phyloP scores from a whole-genome alignment of 2,888 invertebrate species.

The Lithosia quadra region DNA sequence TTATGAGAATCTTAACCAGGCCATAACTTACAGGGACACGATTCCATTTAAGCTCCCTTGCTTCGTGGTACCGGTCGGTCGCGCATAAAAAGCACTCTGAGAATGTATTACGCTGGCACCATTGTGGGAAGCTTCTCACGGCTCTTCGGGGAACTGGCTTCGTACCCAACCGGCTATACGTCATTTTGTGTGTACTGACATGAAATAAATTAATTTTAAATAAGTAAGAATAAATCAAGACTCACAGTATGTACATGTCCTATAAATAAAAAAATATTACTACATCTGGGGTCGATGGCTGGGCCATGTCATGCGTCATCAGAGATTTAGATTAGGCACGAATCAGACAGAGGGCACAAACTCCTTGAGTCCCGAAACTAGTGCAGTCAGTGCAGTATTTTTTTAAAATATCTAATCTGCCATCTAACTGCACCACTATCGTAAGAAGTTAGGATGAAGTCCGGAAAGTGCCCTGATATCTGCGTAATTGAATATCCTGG shows the following conservation, averaged over 20 bases:
- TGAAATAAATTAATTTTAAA: conserved; percentile 20
- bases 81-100: conserved; percentile 52
- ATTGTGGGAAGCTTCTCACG: conserved; percentile 79
- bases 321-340: background rate
- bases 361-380: background rate
- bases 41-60: conserved; percentile 43
- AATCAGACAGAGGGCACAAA: background rate
- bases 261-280: background rate
- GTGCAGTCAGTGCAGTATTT: background rate
- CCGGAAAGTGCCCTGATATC: too few relatives aligned
- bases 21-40: conserved; percentile 39
- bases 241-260: background rate
- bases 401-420: background rate
- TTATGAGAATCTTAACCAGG: conserved; percentile 34
- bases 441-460: background rate
- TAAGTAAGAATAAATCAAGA: background rate
- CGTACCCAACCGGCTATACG: conserved; percentile 44
- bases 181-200: conserved; percentile 24
- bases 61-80: conserved; percentile 48
- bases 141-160: conserved; percentile 46
- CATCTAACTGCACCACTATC: background rate
- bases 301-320: background rate
- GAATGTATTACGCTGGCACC: conserved; percentile 63
- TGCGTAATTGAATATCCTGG: too few relatives aligned
- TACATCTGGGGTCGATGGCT: background rate